These are phyloP conservation scores for Beris chalybata DNA, from an alignment of 2,888 invertebrate species.

Conservation along the genomic window DNA sequence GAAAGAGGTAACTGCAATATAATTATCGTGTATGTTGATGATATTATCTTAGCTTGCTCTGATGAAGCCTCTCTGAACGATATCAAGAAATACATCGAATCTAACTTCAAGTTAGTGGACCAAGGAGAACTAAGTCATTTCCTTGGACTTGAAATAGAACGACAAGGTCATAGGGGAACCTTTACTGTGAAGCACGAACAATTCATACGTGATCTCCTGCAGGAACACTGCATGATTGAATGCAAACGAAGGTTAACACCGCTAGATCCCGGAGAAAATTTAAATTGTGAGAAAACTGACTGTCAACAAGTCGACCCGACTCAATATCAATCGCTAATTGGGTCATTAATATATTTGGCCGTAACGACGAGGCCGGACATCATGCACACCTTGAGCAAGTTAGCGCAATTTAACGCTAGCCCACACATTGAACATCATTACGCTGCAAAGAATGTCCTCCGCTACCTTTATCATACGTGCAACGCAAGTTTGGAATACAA, in stretches of 20 bases:
- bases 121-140: background rate
- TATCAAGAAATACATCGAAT: background rate
- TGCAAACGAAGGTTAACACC: constrained; percentile 19
- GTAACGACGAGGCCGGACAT: constrained; percentile 39
- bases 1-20: background rate
- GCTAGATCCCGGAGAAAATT: constrained; percentile 34
- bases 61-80: background rate
- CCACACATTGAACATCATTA: constrained; percentile 38
- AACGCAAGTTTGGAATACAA: constrained; percentile 7
- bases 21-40: background rate
- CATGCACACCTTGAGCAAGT: constrained; percentile 35
- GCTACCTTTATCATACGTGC: too few relatives aligned
- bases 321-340: constrained; percentile 39
- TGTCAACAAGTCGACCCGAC: constrained; percentile 33
- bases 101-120: background rate
- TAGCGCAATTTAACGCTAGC: constrained; percentile 39
- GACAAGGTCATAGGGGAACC: background rate
- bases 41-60: background rate
- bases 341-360: constrained; percentile 38
- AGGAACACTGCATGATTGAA: background rate
- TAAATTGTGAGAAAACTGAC: constrained; percentile 9
- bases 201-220: background rate
- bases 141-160: background rate
- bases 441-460: background rate
- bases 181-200: background rate